Evolutionary conservation across 2,797 vertebrate genomes (phyloP), one percentile per base, ranked within the genome.

Genomic region (Rhynchotus rufescens): DNA sequence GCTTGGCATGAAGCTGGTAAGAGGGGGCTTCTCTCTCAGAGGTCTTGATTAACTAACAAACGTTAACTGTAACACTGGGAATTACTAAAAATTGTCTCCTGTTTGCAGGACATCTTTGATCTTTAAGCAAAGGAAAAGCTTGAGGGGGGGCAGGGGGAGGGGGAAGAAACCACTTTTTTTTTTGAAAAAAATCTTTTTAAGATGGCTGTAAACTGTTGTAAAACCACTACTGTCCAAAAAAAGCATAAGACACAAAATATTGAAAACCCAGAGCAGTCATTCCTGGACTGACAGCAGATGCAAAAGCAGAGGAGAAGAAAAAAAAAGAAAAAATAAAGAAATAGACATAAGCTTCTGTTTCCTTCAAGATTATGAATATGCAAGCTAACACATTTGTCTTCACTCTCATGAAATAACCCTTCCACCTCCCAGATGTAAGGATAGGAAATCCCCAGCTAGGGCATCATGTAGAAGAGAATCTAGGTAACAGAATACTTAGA

Each of bases 11-110:
- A 80, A 69, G 60, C 61, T 90, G 79, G 59, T 54, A 10, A 54
- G 54, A 72, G 42, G 15, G 26, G 75, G 81, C 65, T 85, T 65
- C 81, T 49, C 32, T 62, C 54, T 78, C 79, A 90, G 73, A 83
- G 45, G 42, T 73, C 42, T 89, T 84, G 62, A 65, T 40, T 71
- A 90, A 92, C 38, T 45, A 90, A 75, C 51, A 92, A 78, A 90
- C 7, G 38, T 54, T 86, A 93, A 64, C 54, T 83, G 45, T 66
- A 90, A 85, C 13, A 66, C 15, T 84, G 36, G 87, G 51, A 49
- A 80, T 61, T 84, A 74, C 40, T 68, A 94, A 89, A 42, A 44
- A 74, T 25, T 28, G 44, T 65, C 16, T 21, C 3, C 4, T 3
- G n/a, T 88, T 77, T 74, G 61, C 65, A 72, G 65, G 52, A 80